phyloP scores from a whole-genome alignment of 1,140 invertebrate genomes.

The Leptinotarsa undecemlineata region DNA sequence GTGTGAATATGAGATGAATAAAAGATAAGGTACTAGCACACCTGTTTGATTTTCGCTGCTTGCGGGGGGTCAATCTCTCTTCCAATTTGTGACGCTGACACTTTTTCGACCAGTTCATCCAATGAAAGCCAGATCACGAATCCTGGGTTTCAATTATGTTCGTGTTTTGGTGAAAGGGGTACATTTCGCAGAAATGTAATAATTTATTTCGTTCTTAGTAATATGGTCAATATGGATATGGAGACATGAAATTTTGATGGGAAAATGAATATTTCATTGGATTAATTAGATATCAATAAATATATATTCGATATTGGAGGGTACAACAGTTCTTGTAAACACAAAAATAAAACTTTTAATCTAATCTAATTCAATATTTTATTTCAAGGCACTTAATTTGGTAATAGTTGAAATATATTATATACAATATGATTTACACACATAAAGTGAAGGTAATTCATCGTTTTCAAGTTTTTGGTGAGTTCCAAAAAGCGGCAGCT shows the following conservation, averaged over 20 bases:
- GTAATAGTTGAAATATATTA: conserved; percentile 35
- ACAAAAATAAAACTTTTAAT: conserved; percentile 31
- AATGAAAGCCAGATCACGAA: too few species aligned
- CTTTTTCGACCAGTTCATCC: too few species aligned
- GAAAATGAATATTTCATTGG: conserved; percentile 20
- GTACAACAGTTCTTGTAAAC: conserved; percentile 34
- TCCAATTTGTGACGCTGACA: too few species aligned
- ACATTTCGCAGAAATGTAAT: too few species aligned
- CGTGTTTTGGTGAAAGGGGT: too few species aligned
- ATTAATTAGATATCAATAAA: conserved; percentile 12
- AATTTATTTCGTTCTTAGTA: too few species aligned
- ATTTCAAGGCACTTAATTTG: conserved; percentile 37
- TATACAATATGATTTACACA: conserved; percentile 34
- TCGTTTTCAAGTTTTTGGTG: conserved; percentile 41
- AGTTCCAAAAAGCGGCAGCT: conserved; percentile 51
- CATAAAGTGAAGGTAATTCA: conserved; percentile 18
- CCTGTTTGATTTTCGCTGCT: too few species aligned
- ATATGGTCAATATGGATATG: background rate
- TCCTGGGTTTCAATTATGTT: too few species aligned
- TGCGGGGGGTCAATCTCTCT: too few species aligned
- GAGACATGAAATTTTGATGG: background rate
- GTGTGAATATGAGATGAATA: too few species aligned
- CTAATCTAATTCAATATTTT: conserved; percentile 27
- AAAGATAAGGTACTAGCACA: too few species aligned
- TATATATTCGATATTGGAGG: conserved; percentile 32